Base-by-base conservation (phyloP, 1,140 invertebrate species). In the Acromyrmex heyeri region DNA sequence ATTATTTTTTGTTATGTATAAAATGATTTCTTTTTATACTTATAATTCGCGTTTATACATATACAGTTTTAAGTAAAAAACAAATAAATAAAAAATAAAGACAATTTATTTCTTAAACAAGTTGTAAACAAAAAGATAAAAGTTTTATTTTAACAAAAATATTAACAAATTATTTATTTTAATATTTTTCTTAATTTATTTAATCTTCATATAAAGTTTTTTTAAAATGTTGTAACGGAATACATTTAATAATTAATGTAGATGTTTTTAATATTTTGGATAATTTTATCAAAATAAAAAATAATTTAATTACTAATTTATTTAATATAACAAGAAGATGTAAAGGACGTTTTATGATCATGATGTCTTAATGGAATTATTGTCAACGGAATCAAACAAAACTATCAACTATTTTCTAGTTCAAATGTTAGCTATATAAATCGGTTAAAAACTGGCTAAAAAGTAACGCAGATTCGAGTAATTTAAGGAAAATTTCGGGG, bases 311-410 rank as follows among this genome's bases (percentile, higher is more conserved):
- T 4, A 72, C 2, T 16, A 48, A 64, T 61, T 70, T 73, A 27
- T 50, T 18, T 21, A 44, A 50, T 1, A 10, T 85, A 88, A 78
- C 44, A 24, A 27, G 59, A 76, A 62, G 38, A 86, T 70, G 62
- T 62, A 16, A 44, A 53, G 59, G 57, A 61, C 21, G 30, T 21
- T 73, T 55, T 34, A 59, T 57, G 61, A 69, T 78, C 48, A 73
- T 70, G 72, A 87, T 76, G 50, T 89, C 73, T 89, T 81, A 86
- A 87, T 3, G 30, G 30, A 30, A 30, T 30, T 30, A 30, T n/a
- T 86, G 48, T 77, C 75, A 90, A 87, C 57, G 77, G 88, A 90
- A 90, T 90, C 88, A 87, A 90, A 90, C 61, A 38, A 85, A 70
- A 87, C 53, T 88, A 81, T 86, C 10, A 38, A 83, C 77, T 91